Evolutionary conservation across 2,113 vertebrate genomes (phyloP), one percentile per base, ranked within the genome.

Genomic region (Climacteris rufus): DNA sequence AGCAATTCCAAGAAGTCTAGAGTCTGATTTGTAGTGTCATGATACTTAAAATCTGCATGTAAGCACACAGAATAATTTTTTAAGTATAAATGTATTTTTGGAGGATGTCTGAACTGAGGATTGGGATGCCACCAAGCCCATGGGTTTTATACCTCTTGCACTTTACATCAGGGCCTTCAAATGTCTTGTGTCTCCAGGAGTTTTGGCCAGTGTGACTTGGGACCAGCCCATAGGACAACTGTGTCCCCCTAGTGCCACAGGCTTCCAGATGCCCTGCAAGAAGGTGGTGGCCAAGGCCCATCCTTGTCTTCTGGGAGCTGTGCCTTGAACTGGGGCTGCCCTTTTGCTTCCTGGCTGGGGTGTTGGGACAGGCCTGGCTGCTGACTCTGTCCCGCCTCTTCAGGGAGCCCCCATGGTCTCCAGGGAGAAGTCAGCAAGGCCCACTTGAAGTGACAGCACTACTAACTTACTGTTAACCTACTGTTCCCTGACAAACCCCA

Each of bases 401-500:
- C 24, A 20, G 35, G n/a, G 15, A 80, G 3, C 1, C 5, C 10
- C 7, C 16, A 18, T 2, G 10, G 13, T 72, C 20, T 54, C 13
- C 37, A 66, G 20, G 7, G 11, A 35, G 17, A 17, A 61, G 24
- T 1, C 20, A 33, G 24, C 13, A 75, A 87, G 31, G 54, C 15
- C 15, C n/a, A 7, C 11, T 28, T 54, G 42, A 40, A 84, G 45
- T 30, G 17, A 3, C 8, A 28, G 8, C 0, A 0, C 35, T 77
- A 11, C 61, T 69, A 54, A 68, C 4, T 11, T 44, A 11, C 21
- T 77, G 13, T 65, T 69, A 54, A 68, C 4, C 13, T 44, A 11
- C 21, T 0, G 0, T 8, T 70, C 24, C 31, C 13, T 2, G 1
- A 11, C 56, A 87, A 40, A 23, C 0, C 2, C 45, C 5, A 15